These are phyloP conservation scores for Temnothorax rugatulus DNA, from an alignment of 2,888 invertebrate genomes.

Conservation along the genomic window DNA sequence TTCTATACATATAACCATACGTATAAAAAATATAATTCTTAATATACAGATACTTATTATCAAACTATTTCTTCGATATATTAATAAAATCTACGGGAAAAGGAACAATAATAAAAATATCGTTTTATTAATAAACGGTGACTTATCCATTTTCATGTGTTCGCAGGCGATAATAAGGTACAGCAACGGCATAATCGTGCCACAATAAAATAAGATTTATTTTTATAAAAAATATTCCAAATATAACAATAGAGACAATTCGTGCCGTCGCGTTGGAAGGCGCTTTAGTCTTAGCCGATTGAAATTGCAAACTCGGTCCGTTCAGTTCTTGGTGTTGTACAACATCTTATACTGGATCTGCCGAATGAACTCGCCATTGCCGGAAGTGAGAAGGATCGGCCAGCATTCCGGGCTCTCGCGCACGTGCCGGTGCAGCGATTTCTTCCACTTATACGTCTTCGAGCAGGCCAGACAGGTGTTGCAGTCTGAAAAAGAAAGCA, in stretches of 20 bases:
- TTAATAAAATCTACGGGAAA: not conserved
- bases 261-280: not conserved
- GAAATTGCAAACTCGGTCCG: not conserved
- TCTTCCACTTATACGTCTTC: slow-evolving; percentile 85
- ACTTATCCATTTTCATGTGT: not conserved
- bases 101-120: slow-evolving; percentile 6
- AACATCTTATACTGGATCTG: slow-evolving; percentile 83
- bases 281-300: not conserved
- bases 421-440: slow-evolving; percentile 84
- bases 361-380: slow-evolving; percentile 81
- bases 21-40: not conserved
- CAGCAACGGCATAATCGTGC: slow-evolving; percentile 9
- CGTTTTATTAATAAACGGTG: not conserved
- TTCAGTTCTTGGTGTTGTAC: slow-evolving; percentile 76
- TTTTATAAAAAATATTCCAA: slow-evolving; percentile 73
- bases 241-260: slow-evolving; percentile 58
- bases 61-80: not conserved
- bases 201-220: slow-evolving; percentile 77
- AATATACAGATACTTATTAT: not conserved
- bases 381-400: slow-evolving; percentile 82
- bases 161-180: not conserved
- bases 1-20: not conserved
- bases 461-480: slow-evolving; percentile 83
- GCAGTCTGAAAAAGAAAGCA: slow-evolving; percentile 81
- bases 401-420: slow-evolving; percentile 84